Evolutionary conservation across 1,140 invertebrate species (phyloP), one percentile per base, ranked within the genome.

Genomic region (Camponotus vicinus): DNA sequence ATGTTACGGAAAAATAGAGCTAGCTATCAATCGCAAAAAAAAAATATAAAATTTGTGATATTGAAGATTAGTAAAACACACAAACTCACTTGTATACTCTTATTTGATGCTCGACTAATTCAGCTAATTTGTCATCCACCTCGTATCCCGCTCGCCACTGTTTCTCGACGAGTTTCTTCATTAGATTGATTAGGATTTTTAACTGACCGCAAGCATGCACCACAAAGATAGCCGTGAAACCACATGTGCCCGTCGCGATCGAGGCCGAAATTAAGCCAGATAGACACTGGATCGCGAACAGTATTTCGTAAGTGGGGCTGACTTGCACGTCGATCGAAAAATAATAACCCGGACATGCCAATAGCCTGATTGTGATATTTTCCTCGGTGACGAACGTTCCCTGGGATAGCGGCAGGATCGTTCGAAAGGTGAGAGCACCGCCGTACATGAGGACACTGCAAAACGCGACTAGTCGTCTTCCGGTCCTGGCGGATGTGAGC

Each of bases 381-480:
- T 87, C 45, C 18, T 76, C 15, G 2, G 77, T 75, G 27, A 61
- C 42, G 4, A 63, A 49, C 2, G 66, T 69, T 45, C 49, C 77
- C 69, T 37, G 88, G 61, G 71, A 37, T 0, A 92, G 57, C 0
- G 92, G 92, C 82, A 93, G 84, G 1, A 93, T 66, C 6, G 77
- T 67, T 11, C 92, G 89, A 59, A 93, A 92, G 61, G 92, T 91
- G 8, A 91, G 18, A 9, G 86, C 89, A 2, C 92, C 91, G 27
- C 89, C 87, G n/a, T 93, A 93, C 92, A 92, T 92, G 21, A 93
- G 91, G 1, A 89, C 9, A 15, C 32, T 59, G 34, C 82, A 85
- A n/a, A 77, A 57, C 6, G 18, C 21, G 11, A 85, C 57, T 8
- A 85, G 21, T 6, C 82, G 82, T 6, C 64, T 85, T 0, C 59